Percentiles rank a stretch among this genome's conserved stretches.
These are phyloP conservation scores for Hybognathus amarus DNA, from an alignment of 2,797 vertebrate genomes.

Conservation along the genomic window DNA sequence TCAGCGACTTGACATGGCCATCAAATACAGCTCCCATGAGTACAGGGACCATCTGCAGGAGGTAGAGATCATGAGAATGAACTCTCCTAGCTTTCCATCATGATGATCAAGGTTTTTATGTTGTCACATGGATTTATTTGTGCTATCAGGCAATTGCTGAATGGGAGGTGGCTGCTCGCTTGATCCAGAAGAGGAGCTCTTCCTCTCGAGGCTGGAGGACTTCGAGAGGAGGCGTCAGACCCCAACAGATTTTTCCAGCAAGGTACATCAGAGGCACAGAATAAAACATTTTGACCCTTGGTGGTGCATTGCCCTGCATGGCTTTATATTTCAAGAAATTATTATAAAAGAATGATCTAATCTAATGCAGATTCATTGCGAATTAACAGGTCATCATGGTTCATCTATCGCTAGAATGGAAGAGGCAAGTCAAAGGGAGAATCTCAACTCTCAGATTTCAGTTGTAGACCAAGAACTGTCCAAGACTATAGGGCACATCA, in stretches of 20 bases:
- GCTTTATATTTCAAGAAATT: neutral
- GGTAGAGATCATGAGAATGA: constrained; percentile 37
- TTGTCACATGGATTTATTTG: constrained; percentile 7
- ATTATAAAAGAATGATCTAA: neutral
- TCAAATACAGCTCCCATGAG: constrained; percentile 77
- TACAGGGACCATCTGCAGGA: constrained; percentile 66
- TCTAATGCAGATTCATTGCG: neutral
- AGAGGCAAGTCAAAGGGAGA: constrained; percentile 66
- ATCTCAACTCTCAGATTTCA: constrained; percentile 64
- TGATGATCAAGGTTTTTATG: neutral
- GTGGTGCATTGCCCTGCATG: neutral
- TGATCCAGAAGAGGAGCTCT: constrained; percentile 74
- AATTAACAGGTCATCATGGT: constrained; percentile 62
- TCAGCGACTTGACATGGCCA: constrained; percentile 75
- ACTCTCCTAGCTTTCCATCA: neutral
- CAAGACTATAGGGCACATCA: constrained; percentile 65
- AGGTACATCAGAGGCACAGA: constrained; percentile 43
- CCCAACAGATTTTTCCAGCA: constrained; percentile 78
- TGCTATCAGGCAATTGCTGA: constrained; percentile 57
- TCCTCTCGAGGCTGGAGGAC: constrained; percentile 71
- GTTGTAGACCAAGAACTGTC: constrained; percentile 63
- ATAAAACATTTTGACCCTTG: neutral
- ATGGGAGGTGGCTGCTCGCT: constrained; percentile 71
- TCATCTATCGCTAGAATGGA: constrained; percentile 66
- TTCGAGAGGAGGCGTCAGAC: constrained; percentile 77